A percentile compares a stretch with the other conserved stretches of the same genome.
These are phyloP conservation scores for Telmatochromis bifrenatus DNA, from an alignment of 2,113 vertebrate species.

Conservation along the genomic window DNA sequence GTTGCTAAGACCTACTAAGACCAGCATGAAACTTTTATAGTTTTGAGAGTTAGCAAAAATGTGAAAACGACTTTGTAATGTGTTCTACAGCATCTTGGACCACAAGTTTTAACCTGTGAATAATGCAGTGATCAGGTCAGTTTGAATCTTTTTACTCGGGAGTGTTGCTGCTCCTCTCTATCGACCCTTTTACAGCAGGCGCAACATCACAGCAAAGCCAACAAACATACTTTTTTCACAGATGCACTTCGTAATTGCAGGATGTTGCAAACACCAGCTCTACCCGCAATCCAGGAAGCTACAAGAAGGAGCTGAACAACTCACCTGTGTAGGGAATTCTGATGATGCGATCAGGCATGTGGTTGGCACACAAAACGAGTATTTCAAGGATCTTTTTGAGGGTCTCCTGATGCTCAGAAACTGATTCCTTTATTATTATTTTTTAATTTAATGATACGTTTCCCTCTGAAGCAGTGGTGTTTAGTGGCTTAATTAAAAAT, in stretches of 20 bases:
- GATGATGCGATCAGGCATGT: neutral
- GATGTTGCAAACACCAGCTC: neutral
- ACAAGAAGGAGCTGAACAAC: neutral
- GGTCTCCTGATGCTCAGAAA: neutral
- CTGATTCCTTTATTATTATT: neutral
- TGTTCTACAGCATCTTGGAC: neutral
- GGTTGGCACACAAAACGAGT: neutral
- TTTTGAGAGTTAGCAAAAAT: neutral
- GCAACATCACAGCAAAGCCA: neutral
- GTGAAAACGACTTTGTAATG: neutral
- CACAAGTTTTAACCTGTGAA: neutral
- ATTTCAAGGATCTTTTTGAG: neutral
- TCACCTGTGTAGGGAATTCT: neutral
- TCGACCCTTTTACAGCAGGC: neutral
- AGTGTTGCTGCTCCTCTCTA: neutral
- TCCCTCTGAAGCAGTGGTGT: neutral
- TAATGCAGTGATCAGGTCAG: neutral
- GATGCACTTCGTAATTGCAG: neutral
- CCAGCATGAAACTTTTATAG: neutral
- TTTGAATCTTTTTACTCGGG: neutral
- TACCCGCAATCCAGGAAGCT: neutral
- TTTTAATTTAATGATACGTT: accelerated
- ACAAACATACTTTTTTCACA: neutral
- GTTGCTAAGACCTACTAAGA: neutral
- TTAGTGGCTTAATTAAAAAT: neutral